phyloP scores from a whole-genome alignment of 2,888 invertebrate species.

The Cantharis nigra region DNA sequence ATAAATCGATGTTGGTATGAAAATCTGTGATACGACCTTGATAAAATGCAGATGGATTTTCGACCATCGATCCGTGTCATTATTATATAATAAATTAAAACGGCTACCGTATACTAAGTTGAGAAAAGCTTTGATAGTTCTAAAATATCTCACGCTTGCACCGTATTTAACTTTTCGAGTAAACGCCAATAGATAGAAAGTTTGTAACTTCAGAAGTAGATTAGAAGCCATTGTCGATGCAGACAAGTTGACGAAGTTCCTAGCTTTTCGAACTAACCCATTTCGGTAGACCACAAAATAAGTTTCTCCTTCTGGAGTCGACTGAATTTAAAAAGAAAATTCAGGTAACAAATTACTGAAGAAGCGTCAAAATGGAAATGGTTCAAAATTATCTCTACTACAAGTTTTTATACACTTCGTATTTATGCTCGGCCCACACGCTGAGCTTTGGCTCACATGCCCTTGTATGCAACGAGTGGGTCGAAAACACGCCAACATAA shows the following conservation, averaged over 20 bases:
- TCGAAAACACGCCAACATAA: constrained; percentile 42
- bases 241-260: constrained; percentile 21
- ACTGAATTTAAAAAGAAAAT: too few species aligned
- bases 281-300: constrained; percentile 17
- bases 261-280: constrained; percentile 20
- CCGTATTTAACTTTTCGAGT: constrained; percentile 28
- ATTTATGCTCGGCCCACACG: constrained; percentile 34
- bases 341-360: background rate
- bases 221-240: constrained; percentile 29
- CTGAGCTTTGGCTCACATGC: constrained; percentile 37
- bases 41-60: background rate
- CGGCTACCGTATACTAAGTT: background rate
- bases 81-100: background rate
- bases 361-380: background rate
- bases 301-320: constrained; percentile 6
- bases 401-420: background rate
- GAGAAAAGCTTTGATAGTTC: background rate
- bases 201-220: constrained; percentile 31
- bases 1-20: too few species aligned
- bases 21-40: background rate
- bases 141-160: constrained; percentile 1
- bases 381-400: background rate
- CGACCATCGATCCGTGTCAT: background rate
- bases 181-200: constrained; percentile 30
- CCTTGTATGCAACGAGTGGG: constrained; percentile 44